Percentiles rank a stretch among this genome's conserved stretches.
Evolutionary conservation across 2,888 invertebrate genomes (phyloP).

Genomic region (Ceraclea dissimilis): DNA sequence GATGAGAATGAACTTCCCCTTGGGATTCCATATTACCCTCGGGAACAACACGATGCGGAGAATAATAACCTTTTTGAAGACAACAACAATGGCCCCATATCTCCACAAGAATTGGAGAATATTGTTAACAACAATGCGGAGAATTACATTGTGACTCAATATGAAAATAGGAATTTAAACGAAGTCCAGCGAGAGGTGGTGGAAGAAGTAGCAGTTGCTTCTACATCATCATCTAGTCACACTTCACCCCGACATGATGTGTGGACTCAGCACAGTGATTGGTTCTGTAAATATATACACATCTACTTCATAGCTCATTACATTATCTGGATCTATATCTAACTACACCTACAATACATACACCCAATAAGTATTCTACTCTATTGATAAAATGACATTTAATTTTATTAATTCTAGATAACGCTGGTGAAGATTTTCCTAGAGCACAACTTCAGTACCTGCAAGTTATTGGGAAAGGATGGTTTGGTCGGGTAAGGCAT

Average conservation of each 20-base stretch:
- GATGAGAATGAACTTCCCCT: not conserved
- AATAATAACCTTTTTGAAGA: conserved; percentile 38
- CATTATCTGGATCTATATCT: conserved; percentile 42
- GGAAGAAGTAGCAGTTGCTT: conserved; percentile 9
- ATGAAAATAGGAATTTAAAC: conserved; percentile 39
- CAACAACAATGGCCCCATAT: conserved; percentile 51
- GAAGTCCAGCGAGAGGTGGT: conserved; percentile 26
- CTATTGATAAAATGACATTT: not conserved
- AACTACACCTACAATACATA: not conserved
- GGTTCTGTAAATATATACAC: conserved; percentile 35
- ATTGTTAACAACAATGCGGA: conserved; percentile 50
- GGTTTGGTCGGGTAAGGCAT: conserved; percentile 66
- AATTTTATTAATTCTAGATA: conserved; percentile 35
- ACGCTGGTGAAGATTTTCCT: conserved; percentile 56
- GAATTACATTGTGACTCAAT: conserved; percentile 46
- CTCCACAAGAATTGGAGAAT: conserved; percentile 49
- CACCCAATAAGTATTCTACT: too few relatives aligned
- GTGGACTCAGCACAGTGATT: conserved; percentile 34
- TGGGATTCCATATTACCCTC: not conserved
- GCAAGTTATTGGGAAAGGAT: conserved; percentile 73
- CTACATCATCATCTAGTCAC: conserved; percentile 7
- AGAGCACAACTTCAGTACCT: conserved; percentile 73
- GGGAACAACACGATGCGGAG: conserved; percentile 4
- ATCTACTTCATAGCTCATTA: conserved; percentile 26
- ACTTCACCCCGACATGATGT: conserved; percentile 4